phyloP scores from a whole-genome alignment of 2,888 invertebrate species.

The Meganola albula region DNA sequence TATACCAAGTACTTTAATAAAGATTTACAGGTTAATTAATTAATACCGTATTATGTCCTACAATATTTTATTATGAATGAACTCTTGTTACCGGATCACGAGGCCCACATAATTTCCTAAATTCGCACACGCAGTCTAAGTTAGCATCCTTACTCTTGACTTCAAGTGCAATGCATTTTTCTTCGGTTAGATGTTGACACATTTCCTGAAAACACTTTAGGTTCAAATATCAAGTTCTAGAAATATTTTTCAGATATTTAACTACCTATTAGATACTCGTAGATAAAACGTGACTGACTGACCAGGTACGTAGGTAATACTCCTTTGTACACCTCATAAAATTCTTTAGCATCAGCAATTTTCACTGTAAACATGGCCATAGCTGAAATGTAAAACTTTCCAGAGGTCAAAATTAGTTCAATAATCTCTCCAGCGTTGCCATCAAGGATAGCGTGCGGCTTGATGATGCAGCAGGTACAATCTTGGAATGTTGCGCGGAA shows the following conservation, averaged over 20 bases:
- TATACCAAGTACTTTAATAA: too few species aligned
- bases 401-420: slow-evolving; percentile 81
- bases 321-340: slow-evolving; percentile 94
- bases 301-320: slow-evolving; percentile 86
- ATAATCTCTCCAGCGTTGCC: slow-evolving; percentile 86
- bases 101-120: slow-evolving; percentile 91
- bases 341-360: slow-evolving; percentile 89
- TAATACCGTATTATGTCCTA: too few species aligned
- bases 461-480: slow-evolving; percentile 89
- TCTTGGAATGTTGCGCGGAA: slow-evolving; percentile 79
- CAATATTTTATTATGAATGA: not conserved
- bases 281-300: too few species aligned
- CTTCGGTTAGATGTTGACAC: slow-evolving; percentile 89
- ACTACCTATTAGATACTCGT: not conserved
- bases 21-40: too few species aligned
- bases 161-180: slow-evolving; percentile 91
- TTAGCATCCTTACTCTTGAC: slow-evolving; percentile 77
- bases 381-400: slow-evolving; percentile 86
- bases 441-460: slow-evolving; percentile 91
- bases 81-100: slow-evolving; percentile 79
- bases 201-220: slow-evolving; percentile 77
- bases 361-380: slow-evolving; percentile 88
- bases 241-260: not conserved
- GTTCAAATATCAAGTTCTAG: slow-evolving; percentile 8
- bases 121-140: slow-evolving; percentile 79